phyloP scores from a whole-genome alignment of 2,888 invertebrate species.

The Temnothorax unifasciatus region DNA sequence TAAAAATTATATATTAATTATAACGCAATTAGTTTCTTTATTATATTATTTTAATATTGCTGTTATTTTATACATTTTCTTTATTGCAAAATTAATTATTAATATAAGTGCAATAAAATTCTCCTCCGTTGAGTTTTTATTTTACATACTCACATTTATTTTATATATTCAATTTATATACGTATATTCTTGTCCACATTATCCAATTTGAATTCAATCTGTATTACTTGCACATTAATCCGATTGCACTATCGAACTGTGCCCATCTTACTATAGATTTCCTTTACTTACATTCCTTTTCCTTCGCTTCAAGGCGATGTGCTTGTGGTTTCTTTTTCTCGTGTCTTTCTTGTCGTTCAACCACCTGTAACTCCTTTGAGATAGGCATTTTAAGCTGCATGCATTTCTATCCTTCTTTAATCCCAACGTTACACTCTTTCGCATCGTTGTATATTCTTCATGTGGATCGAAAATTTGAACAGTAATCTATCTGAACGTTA shows the following conservation, averaged over 20 bases:
- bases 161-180: no score
- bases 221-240: no score
- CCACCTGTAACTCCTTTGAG: constrained; percentile 77
- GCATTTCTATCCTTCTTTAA: constrained; percentile 29
- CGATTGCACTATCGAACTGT: constrained; percentile 26
- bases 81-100: constrained; percentile 2
- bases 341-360: constrained; percentile 71
- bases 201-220: no score
- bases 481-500: background rate
- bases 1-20: background rate
- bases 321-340: constrained; percentile 52
- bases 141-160: background rate
- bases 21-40: background rate
- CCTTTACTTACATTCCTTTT: background rate
- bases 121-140: background rate
- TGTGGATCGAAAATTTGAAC: background rate
- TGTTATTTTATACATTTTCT: background rate
- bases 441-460: background rate
- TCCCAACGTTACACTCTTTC: background rate
- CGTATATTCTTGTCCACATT: no score
- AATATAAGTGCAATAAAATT: background rate
- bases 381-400: constrained; percentile 61
- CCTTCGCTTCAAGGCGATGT: constrained; percentile 8
- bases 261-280: background rate
- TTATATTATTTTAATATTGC: background rate